These are phyloP conservation scores for Phalanger gymnotis DNA, from an alignment of 2,797 vertebrate species.

Conservation along the genomic window DNA sequence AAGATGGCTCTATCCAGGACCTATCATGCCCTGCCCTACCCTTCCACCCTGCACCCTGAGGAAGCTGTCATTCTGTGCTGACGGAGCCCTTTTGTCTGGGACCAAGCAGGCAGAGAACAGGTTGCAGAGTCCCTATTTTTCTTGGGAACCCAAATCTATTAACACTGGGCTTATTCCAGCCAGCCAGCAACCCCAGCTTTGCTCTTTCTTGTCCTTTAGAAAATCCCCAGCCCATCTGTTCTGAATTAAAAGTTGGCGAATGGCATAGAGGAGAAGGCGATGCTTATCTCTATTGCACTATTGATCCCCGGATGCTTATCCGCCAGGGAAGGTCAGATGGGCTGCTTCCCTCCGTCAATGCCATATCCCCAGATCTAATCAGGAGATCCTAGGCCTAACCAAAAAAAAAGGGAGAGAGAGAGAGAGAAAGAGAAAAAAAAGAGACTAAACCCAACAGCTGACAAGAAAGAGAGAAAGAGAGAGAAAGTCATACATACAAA, in stretches of 20 bases:
- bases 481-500: neutral
- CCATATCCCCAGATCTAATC: neutral
- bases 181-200: neutral
- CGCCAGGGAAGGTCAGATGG: neutral
- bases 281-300: slow-evolving; percentile 37
- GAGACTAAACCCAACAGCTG: neutral
- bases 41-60: neutral
- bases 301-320: neutral
- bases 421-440: neutral
- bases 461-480: neutral
- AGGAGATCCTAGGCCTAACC: neutral
- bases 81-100: too few species aligned
- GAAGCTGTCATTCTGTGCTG: neutral
- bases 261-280: slow-evolving; percentile 39
- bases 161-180: neutral
- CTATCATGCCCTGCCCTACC: neutral
- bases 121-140: fast-evolving
- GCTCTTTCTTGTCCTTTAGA: slow-evolving; percentile 67
- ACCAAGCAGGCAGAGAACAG: neutral
- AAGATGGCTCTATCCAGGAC: neutral
- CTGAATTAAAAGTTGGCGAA: slow-evolving; percentile 69
- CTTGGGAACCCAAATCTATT: neutral
- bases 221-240: slow-evolving; percentile 72
- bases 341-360: neutral
- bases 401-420: neutral